Base-by-base conservation (phyloP, 2,888 invertebrate genomes). In the Chrysolina oricalcia region DNA sequence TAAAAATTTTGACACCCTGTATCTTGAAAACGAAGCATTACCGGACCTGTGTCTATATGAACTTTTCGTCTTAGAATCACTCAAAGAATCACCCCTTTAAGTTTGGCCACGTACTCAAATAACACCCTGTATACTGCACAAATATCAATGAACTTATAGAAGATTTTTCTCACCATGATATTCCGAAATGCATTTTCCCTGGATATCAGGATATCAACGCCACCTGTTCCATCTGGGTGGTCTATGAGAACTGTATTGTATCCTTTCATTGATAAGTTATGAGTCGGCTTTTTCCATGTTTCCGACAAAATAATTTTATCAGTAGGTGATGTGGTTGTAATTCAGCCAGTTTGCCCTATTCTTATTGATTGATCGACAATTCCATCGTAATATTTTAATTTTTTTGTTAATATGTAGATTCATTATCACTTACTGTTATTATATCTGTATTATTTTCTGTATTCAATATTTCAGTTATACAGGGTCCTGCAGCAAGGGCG, bases 381-480 rank as follows among this genome's bases (percentile, higher is more conserved):
- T 50, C 50, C 50, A 50, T 50, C n/a, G 50, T 50, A 50, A 17
- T 50, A 50, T 50, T 50, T 43, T 2, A 4, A 43, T 43, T 17
- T 17, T 40, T 63, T 63, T 63, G 63, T 63, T 63, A 63, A 35
- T 63, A 63, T 15, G 63, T 41, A 11, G 63, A 63, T 17, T 63
- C 63, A 63, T 63, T 63, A 41, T 63, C 63, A 41, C 40, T 63
- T 63, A 41, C 40, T 1, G 63, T 63, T 41, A 63, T 63, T 63
- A 63, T 40, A 63, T 63, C 63, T 40, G 41, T 63, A 64, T n/a
- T n/a, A n/a, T 64, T 64, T 41, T 64, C 63, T 41, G 41, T 41
- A 64, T 64, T 64, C 10, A 41, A 17, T 64, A 64, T 40, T 64
- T 64, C 63, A 41, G 41, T 64, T 41, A 64, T 21, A 64, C n/a